phyloP scores from a whole-genome alignment of 2,113 vertebrate species.

The Indicator indicator region DNA sequence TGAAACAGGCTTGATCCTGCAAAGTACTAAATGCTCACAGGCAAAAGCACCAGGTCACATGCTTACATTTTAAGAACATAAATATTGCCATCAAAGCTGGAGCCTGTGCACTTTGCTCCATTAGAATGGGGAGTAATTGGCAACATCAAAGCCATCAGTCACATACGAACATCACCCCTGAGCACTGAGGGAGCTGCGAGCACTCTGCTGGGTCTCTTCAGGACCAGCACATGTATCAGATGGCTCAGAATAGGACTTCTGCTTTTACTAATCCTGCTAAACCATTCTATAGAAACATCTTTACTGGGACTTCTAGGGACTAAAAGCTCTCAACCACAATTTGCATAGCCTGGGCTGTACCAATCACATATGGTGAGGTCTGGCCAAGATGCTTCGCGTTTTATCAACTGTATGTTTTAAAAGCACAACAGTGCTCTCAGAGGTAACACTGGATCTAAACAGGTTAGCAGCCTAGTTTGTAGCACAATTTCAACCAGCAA shows the following conservation, averaged over 20 bases:
- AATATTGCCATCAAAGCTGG: neutral
- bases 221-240: neutral
- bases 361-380: rapidly evolving
- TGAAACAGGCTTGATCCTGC: neutral
- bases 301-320: neutral
- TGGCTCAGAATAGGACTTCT: neutral
- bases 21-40: neutral
- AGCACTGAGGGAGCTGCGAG: neutral
- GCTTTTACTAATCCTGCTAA: neutral
- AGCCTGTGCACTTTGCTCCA: neutral
- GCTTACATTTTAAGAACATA: neutral
- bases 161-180: rapidly evolving
- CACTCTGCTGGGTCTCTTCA: neutral
- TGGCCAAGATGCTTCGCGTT: rapidly evolving
- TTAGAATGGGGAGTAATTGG: neutral
- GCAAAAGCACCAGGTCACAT: neutral
- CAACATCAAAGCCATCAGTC: neutral
- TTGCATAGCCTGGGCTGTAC: neutral
- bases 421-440: neutral
- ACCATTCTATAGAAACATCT: neutral
- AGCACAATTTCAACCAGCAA: neutral
- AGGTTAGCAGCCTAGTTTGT: neutral
- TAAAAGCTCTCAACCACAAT: neutral
- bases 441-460: neutral
- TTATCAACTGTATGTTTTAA: neutral